Conservation (phyloP, 1,140 invertebrate species). For the Pseudachorutes palmiensis region DNA sequence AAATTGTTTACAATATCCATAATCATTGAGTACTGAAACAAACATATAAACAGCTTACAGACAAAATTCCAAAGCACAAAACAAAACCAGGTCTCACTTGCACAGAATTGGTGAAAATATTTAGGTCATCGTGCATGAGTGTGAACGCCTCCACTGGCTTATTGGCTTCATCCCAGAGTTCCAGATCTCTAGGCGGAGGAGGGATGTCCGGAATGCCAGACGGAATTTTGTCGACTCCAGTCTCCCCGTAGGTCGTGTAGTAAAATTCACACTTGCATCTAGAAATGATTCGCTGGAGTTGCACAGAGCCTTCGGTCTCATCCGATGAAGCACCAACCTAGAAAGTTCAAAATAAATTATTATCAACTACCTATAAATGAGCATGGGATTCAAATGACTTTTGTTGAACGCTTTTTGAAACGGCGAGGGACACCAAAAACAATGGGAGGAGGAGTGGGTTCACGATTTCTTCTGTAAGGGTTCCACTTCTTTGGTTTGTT, state of each 20-base stretch:
- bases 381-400: not conserved
- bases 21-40: constrained; percentile 79
- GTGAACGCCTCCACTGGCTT: constrained; percentile 93
- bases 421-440: no score
- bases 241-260: constrained; percentile 87
- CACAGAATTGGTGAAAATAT: constrained; percentile 92
- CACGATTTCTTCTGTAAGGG: no score
- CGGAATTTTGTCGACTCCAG: constrained; percentile 62
- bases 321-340: constrained; percentile 39
- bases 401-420: no score
- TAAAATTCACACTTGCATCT: constrained; percentile 96
- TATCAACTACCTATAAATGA: not conserved
- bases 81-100: constrained; percentile 49
- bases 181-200: constrained; percentile 51
- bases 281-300: constrained; percentile 92
- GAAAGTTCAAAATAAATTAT: constrained; percentile 6
- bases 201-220: constrained; percentile 45
- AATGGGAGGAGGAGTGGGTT: no score
- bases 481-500: no score
- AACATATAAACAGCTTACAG: constrained; percentile 17
- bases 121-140: constrained; percentile 94
- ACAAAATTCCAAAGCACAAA: constrained; percentile 21
- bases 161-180: constrained; percentile 68
- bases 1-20: constrained; percentile 96
- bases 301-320: constrained; percentile 40